A percentile compares a stretch with the other conserved stretches of the same genome.
Evolutionary conservation across 1,140 invertebrate genomes (phyloP).

Genomic region (Prorops nasuta): DNA sequence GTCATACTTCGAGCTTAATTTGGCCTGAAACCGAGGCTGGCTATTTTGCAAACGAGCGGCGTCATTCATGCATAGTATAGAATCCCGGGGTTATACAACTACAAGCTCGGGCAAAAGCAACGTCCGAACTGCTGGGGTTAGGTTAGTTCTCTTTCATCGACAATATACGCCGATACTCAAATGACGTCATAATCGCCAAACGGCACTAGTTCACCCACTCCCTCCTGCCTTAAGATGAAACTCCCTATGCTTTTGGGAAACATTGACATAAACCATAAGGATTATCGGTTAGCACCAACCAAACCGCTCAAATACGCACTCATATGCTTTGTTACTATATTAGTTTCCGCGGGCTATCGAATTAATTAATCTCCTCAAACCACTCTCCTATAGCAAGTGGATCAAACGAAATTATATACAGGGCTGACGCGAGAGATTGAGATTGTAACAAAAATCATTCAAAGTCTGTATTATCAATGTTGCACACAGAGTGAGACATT

Average conservation of each 20-base stretch:
- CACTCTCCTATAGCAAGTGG: too few species aligned
- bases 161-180: slow-evolving; percentile 22
- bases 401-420: too few species aligned
- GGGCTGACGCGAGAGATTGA: too few species aligned
- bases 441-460: too few species aligned
- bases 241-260: slow-evolving; percentile 3
- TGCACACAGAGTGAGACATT: too few species aligned
- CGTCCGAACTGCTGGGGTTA: background rate
- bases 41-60: slow-evolving; percentile 18
- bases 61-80: slow-evolving; percentile 2
- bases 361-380: too few species aligned
- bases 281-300: too few species aligned
- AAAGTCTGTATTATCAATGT: too few species aligned
- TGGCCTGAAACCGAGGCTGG: slow-evolving; percentile 26
- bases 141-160: slow-evolving; percentile 14
- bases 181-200: slow-evolving; percentile 30
- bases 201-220: slow-evolving; percentile 4
- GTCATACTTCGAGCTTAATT: slow-evolving; percentile 36
- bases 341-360: too few species aligned
- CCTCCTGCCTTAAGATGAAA: slow-evolving; percentile 12
- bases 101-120: slow-evolving; percentile 1
- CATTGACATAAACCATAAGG: slow-evolving; percentile 20
- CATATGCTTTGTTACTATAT: too few species aligned
- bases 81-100: too few species aligned
- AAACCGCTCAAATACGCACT: too few species aligned